These are phyloP conservation scores for Ophiothrix spiculata DNA, from an alignment of 35 echinoderm and acorn worm genomes.

Conservation along the genomic window DNA sequence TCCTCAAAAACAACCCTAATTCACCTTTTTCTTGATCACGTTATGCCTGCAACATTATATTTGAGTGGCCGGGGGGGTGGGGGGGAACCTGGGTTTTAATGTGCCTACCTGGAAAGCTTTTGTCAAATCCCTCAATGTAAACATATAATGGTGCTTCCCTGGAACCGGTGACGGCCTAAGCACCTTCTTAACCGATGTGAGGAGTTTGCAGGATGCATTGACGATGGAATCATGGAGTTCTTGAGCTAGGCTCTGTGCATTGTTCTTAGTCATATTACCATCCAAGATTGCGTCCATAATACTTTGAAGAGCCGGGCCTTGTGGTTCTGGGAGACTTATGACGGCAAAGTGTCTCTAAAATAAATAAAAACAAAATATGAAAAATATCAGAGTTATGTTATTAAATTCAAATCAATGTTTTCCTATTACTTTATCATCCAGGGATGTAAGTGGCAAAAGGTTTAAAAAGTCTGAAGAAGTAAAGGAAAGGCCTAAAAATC, in stretches of 20 bases:
- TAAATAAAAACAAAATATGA: background rate
- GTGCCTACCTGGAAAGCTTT: slow-evolving; percentile 95
- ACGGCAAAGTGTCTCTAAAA: slow-evolving; percentile 86
- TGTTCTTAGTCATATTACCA: slow-evolving; percentile 97
- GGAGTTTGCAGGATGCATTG: slow-evolving; percentile 86
- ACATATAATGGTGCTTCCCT: slow-evolving; percentile 90
- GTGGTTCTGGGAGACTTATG: slow-evolving; percentile 77
- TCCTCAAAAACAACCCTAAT: too few relatives aligned
- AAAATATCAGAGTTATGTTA: background rate
- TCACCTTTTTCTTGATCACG: too few relatives aligned
- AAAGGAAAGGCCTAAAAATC: too few relatives aligned
- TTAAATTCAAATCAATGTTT: too few relatives aligned
- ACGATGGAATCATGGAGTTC: slow-evolving; percentile 96
- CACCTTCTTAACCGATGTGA: slow-evolving; percentile 88
- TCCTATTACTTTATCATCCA: too few relatives aligned
- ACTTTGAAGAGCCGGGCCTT: slow-evolving; percentile 57
- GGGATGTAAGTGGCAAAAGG: too few relatives aligned
- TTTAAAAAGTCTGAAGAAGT: too few relatives aligned
- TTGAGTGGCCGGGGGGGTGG: too few relatives aligned
- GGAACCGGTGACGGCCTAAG: slow-evolving; percentile 78
- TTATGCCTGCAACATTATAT: too few relatives aligned
- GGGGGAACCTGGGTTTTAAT: too few relatives aligned
- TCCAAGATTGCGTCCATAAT: slow-evolving; percentile 87
- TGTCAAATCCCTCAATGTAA: slow-evolving; percentile 86
- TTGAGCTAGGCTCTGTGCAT: slow-evolving; percentile 75